Conservation (phyloP, 2,113 vertebrate genomes). For the human region GRCh38 chr5:161414501-161415000, state of each 20-base stretch:
- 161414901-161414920: background rate
- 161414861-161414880: conserved; percentile 19
- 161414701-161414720: background rate
- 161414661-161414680: background rate
- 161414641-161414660: background rate
- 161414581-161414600: background rate
- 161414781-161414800: background rate
- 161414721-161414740: too few species aligned
- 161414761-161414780: background rate
- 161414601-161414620: background rate
- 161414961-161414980: conserved; percentile 55
- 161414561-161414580: background rate
- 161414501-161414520: background rate
- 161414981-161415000: conserved; percentile 52
- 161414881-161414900: conserved; percentile 68
- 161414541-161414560: background rate
- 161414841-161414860: background rate
- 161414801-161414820: background rate
- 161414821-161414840: background rate
- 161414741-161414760: background rate
- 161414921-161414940: conserved; percentile 54
- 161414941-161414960: conserved; percentile 18
- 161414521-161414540: background rate
- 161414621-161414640: background rate
- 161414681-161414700: background rate